Percentiles rank a stretch among this genome's conserved stretches.
Conservation (phyloP, 2,797 vertebrate species). For the Coendou prehensilis region DNA sequence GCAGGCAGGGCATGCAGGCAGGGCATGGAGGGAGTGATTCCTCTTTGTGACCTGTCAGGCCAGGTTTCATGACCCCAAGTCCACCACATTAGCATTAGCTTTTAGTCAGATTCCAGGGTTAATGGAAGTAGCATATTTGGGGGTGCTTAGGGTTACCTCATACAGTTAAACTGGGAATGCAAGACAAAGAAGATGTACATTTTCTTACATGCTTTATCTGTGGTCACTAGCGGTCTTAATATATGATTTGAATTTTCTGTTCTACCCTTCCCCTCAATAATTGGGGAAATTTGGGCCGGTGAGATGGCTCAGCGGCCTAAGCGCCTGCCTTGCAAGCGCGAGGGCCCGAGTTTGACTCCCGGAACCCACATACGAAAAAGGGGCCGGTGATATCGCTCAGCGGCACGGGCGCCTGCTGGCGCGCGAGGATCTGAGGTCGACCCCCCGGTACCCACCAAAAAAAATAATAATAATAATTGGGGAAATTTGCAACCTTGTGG, state of each 20-base stretch:
- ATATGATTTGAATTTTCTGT: conserved; percentile 23
- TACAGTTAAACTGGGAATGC: not conserved
- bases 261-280: not conserved
- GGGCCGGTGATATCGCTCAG: no score
- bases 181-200: not conserved
- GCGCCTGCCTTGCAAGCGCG: no score
- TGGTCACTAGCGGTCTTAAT: conserved; percentile 32
- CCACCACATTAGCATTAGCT: not conserved
- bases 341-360: no score
- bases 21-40: no score
- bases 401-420: no score
- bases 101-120: conserved; percentile 17
- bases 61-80: not conserved
- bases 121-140: not conserved
- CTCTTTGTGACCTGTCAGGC: not conserved
- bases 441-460: no score
- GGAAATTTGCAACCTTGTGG: not conserved
- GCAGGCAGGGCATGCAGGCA: no score
- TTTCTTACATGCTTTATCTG: not conserved
- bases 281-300: not conserved
- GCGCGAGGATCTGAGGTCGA: no score
- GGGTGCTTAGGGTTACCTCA: not conserved
- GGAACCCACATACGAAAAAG: no score
- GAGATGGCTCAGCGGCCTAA: no score
- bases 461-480: no score